Conservation (phyloP, 2,113 vertebrate species). For the Daboia siamensis region DNA sequence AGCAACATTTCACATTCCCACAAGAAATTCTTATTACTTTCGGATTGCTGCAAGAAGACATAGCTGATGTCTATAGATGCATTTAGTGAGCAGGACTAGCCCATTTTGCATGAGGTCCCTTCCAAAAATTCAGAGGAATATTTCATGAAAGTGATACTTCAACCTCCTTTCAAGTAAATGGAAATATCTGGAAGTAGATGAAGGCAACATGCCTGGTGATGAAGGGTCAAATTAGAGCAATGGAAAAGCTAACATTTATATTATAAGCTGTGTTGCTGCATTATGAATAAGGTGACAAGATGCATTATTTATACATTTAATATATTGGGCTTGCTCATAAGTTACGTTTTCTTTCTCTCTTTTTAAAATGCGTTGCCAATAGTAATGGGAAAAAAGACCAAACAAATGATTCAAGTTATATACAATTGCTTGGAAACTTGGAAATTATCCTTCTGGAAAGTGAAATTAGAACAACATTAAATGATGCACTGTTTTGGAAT, state of each 20-base stretch:
- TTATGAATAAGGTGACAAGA: conserved; percentile 74
- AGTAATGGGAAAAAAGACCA: conserved; percentile 28
- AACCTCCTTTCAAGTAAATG: not conserved
- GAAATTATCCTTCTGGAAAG: conserved; percentile 33
- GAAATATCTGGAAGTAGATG: conserved; percentile 20
- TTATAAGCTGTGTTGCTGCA: conserved; percentile 69
- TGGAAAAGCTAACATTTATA: conserved; percentile 62
- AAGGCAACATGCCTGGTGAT: conserved; percentile 36
- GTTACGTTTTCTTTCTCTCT: conserved; percentile 56
- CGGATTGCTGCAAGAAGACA: not conserved
- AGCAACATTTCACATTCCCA: not conserved
- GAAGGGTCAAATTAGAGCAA: conserved; percentile 64
- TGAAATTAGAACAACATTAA: not conserved
- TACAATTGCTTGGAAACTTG: conserved; percentile 1
- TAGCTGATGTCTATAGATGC: not conserved
- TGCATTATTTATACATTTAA: conserved; percentile 80
- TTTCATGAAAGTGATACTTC: not conserved
- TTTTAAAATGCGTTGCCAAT: conserved; percentile 10
- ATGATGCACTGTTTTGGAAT: not conserved
- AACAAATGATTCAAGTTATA: conserved; percentile 16
- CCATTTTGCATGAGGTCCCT: not conserved
- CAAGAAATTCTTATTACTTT: not conserved
- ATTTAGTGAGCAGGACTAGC: not conserved
- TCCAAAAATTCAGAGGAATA: not conserved
- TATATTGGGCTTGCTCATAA: conserved; percentile 73